phyloP scores from a whole-genome alignment of 1,140 invertebrate genomes.

The Drosophila persimilis region DNA sequence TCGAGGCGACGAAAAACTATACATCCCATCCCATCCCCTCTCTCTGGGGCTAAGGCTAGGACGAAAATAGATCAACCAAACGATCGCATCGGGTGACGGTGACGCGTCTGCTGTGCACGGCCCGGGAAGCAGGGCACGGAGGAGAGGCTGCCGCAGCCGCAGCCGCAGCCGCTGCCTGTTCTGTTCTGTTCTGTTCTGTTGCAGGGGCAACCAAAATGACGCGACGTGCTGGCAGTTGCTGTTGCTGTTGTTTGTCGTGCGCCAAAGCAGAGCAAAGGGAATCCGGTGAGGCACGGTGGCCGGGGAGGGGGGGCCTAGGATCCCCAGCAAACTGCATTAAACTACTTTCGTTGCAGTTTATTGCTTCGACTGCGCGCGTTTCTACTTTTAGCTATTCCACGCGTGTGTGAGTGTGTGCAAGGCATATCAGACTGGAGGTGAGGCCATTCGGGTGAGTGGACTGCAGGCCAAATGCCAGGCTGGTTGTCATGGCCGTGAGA shows the following conservation, averaged over 20 bases:
- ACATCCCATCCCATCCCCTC: conserved; percentile 21
- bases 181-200: no score
- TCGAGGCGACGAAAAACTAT: conserved; percentile 71
- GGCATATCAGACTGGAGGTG: neutral
- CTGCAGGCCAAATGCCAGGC: no score
- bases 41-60: conserved; percentile 35
- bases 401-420: conserved; percentile 11
- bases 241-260: conserved; percentile 67
- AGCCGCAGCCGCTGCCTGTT: no score
- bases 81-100: conserved; percentile 45
- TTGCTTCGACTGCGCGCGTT: conserved; percentile 63
- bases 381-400: conserved; percentile 68
- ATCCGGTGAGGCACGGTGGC: neutral
- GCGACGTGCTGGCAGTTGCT: conserved; percentile 49
- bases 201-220: conserved; percentile 48
- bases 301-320: conserved; percentile 46
- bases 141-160: neutral
- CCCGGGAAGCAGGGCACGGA: neutral
- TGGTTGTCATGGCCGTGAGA: no score
- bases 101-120: neutral
- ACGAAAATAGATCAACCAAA: conserved; percentile 77
- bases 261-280: conserved; percentile 43
- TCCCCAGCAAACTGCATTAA: conserved; percentile 82
- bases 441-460: no score
- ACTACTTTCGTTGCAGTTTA: conserved; percentile 78